Evolutionary conservation across 2,888 invertebrate species (phyloP).

Genomic region (Flexamia atlantica): DNA sequence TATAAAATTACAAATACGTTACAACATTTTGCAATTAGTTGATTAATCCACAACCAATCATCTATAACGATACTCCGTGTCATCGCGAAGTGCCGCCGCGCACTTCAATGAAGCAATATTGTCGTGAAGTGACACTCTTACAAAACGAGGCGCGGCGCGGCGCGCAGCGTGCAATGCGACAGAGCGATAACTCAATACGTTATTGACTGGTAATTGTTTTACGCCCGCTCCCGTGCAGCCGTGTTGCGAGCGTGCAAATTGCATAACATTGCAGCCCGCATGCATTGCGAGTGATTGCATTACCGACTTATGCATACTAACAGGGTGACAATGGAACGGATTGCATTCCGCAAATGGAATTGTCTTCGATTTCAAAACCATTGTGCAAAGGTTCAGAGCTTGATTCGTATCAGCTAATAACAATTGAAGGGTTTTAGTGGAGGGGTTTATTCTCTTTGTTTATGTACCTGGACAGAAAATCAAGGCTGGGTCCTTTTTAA

Average conservation of each 20-base stretch:
- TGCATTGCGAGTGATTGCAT: background rate
- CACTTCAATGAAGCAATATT: slow-evolving; percentile 2
- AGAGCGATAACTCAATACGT: slow-evolving; percentile 8
- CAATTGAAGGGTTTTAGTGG: too few species aligned
- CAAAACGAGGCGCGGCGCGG: background rate
- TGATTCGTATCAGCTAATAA: too few species aligned
- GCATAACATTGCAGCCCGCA: background rate
- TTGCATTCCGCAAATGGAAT: slow-evolving; percentile 3
- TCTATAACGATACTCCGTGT: too few species aligned
- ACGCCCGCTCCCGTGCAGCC: background rate
- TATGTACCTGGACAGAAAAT: too few species aligned
- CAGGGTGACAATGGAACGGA: slow-evolving; percentile 27
- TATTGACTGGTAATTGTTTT: slow-evolving; percentile 31
- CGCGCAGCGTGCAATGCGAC: background rate
- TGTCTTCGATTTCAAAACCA: background rate
- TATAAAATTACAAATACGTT: too few species aligned
- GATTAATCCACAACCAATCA: too few species aligned
- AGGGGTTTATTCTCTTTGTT: too few species aligned
- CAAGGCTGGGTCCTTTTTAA: too few species aligned
- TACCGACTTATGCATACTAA: slow-evolving; percentile 27
- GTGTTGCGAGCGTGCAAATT: background rate
- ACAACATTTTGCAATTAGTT: too few species aligned
- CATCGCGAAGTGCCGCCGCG: too few species aligned
- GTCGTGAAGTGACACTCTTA: slow-evolving; percentile 2
- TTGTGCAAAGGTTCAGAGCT: background rate